Conservation (phyloP, 2,797 vertebrate genomes). For the Rhincodon typus region DNA sequence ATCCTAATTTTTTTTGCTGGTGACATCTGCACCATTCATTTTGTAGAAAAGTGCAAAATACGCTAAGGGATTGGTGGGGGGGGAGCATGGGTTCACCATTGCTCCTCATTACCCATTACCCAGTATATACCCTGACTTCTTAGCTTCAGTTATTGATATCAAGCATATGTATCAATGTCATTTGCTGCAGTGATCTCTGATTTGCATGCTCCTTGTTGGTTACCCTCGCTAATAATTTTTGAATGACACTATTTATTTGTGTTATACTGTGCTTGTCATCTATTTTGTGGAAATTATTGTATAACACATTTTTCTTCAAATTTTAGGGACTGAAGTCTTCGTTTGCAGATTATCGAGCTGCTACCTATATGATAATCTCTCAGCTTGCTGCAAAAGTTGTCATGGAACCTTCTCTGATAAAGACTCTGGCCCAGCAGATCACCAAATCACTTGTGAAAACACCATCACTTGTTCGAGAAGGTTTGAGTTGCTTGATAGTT, state of each 20-base stretch:
- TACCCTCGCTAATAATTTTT: neutral
- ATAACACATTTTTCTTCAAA: neutral
- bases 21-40: neutral
- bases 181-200: neutral
- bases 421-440: slow-evolving; percentile 68
- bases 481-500: slow-evolving; percentile 74
- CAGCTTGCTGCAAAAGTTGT: slow-evolving; percentile 81
- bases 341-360: slow-evolving; percentile 77
- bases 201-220: neutral
- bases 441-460: slow-evolving; percentile 65
- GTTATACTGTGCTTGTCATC: neutral
- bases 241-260: neutral
- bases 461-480: slow-evolving; percentile 66
- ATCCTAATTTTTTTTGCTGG: neutral
- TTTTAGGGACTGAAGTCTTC: slow-evolving; percentile 80
- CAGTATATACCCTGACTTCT: neutral
- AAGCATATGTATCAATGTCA: neutral
- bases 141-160: neutral
- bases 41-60: neutral
- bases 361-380: slow-evolving; percentile 85
- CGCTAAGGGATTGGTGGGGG: too few species aligned
- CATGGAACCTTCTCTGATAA: slow-evolving; percentile 70
- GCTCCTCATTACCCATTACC: too few species aligned
- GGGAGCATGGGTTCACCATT: neutral
- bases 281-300: neutral